Evolutionary conservation across 2,888 invertebrate species (phyloP), one percentile per base, ranked within the genome.

Genomic region (Nomada ferruginata): DNA sequence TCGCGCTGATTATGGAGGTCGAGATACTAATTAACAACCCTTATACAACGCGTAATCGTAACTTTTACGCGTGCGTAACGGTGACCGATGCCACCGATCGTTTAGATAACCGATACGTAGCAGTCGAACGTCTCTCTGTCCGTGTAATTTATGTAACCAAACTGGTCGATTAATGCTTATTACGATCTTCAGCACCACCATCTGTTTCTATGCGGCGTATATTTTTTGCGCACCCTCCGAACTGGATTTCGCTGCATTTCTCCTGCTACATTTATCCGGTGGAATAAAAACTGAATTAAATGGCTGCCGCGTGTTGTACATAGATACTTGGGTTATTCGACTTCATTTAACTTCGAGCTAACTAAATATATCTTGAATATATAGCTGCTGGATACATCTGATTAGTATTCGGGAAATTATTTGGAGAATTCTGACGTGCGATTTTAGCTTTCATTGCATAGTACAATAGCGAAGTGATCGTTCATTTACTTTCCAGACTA

Each of bases 1-100:
- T 15, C 26, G 23, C 13, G 18, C 2, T 7, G 42, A 36, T 72
- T 42, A 73, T 20, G 11, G 2, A 7, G 18, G 9, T 2, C 20
- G 11, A 18, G 52, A 61, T 53, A 61, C 47, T 60, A 69, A 68
- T 68, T 60, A 26, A 59, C 47, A 42, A 44, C n/a, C 11, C 26
- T 26, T 26, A 36, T 29, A 7, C 29, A 13, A 42, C 36, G 36
- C 10, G 15, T 47, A 65, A 52, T 50, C 13, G 52, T 11, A 61
- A 26, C 26, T n/a, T 18, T 13, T 13, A 18, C 10, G 57, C 29
- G 42, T 0, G 42, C 20, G 69, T 29, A 61, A 29, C 26, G 52
- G 15, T 20, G 13, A n/a, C 26, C 59, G 50, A 57, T 36, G 50
- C n/a, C 23, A 52, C 15, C 36, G 57, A 36, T 63, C 55, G 55